Evolutionary conservation across 2,113 vertebrate species (phyloP).

Genomic region (Malurus melanocephalus): DNA sequence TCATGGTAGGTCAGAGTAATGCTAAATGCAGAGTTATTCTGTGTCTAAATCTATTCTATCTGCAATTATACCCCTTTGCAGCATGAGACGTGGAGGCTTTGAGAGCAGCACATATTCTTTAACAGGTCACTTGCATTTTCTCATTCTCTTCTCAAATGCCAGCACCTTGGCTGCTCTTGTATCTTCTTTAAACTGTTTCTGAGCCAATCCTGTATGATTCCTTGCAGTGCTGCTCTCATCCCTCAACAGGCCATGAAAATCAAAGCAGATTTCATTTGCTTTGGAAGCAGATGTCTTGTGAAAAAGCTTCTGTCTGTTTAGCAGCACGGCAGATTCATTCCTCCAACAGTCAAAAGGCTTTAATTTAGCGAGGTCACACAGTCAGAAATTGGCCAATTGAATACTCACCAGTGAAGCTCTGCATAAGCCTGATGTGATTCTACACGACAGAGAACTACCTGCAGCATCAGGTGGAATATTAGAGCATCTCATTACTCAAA

Average conservation of each 20-base stretch:
- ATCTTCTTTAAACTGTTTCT: background rate
- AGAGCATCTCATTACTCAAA: background rate
- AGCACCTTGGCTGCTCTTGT: background rate
- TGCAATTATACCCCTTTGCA: background rate
- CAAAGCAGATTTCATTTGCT: constrained; percentile 25
- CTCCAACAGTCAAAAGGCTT: constrained; percentile 10
- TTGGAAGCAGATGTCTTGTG: constrained; percentile 1
- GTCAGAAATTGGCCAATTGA: background rate
- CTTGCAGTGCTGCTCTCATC: background rate
- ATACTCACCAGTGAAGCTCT: background rate
- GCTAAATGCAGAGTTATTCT: background rate
- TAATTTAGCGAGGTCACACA: background rate
- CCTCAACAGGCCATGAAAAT: constrained; percentile 2
- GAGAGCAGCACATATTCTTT: background rate
- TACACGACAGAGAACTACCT: background rate
- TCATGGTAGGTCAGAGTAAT: background rate
- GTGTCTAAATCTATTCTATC: background rate
- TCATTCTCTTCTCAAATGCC: background rate
- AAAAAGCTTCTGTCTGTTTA: constrained; percentile 16
- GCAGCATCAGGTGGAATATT: background rate
- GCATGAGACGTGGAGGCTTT: background rate
- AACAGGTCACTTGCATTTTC: background rate
- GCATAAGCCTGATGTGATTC: background rate
- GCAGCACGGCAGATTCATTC: constrained; percentile 4
- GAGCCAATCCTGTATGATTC: background rate